Base-by-base conservation (phyloP, 2,888 invertebrate genomes). In the Odontomyia ornata region DNA sequence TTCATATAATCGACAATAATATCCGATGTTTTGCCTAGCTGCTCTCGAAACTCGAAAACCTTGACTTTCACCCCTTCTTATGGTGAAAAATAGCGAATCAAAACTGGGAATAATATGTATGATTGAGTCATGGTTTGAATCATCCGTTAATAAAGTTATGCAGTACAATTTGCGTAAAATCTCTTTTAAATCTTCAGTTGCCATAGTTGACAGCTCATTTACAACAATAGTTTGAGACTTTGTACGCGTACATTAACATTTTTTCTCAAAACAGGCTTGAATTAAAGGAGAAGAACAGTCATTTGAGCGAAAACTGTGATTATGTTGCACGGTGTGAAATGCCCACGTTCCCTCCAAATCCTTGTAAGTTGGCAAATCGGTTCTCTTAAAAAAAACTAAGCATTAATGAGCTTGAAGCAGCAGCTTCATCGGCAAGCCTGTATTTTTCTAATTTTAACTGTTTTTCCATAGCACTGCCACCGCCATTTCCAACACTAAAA, bases 391-490 rank as follows among this genome's bases (percentile, higher is more conserved):
- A n/a, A n/a, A n/a, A n/a, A n/a, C n/a, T n/a, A n/a, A 76, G 36
- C 77, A 80, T 69, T 60, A 67, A 25, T 15, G 73, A 71, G 46
- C 75, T 79, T 60, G 79, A 79, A 77, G 79, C 79, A 46, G 80
- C 80, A 77, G 77, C 78, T 25, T 69, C 76, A 47, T 71, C 25
- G 27, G 78, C 71, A 77, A 65, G 47, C 57, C 76, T 79, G 56
- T 81, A 79, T 79, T 80, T 80, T 77, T 78, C 78, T 47, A 80
- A 80, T 76, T 76, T 80, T 76, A 81, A 78, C 77, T 81, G 80
- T 60, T 79, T 36, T 76, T 81, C 80, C 76, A 80, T 80, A 76
- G 79, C 79, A 21, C 77, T 76, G 36, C 78, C 76, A 60, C 80
- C 80, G n/a, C 79, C 78, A 77, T 80, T 77, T 30, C 60, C 65